Evolutionary conservation across 2,113 vertebrate genomes (phyloP).

Genomic region (Mesoclemmys tuberculata): DNA sequence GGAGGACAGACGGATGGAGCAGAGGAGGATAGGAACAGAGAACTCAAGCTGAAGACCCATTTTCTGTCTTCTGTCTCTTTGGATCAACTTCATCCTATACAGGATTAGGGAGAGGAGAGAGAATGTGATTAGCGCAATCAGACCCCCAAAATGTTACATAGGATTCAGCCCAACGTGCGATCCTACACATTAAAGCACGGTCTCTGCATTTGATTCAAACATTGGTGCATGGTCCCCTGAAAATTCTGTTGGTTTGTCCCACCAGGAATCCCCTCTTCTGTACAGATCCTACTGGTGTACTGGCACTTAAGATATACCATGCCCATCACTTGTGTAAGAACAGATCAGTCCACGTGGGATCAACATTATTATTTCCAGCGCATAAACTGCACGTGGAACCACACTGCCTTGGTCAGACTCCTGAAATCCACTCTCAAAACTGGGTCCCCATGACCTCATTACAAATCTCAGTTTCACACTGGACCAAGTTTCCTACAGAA

Average conservation of each 20-base stretch:
- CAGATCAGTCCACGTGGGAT: neutral
- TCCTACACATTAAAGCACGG: neutral
- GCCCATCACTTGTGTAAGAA: no score
- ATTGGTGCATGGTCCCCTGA: neutral
- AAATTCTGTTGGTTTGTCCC: neutral
- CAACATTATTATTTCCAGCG: rapidly evolving
- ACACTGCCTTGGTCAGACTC: neutral
- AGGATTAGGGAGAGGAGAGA: neutral
- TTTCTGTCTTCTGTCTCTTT: constrained; percentile 86
- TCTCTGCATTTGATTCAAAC: neutral
- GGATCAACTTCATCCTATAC: constrained; percentile 82
- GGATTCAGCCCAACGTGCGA: neutral
- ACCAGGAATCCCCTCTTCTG: neutral
- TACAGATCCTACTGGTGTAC: neutral
- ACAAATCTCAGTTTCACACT: neutral
- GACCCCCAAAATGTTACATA: no score
- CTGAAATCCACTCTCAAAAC: neutral
- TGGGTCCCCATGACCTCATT: neutral
- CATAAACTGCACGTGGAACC: neutral
- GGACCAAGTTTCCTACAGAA: neutral
- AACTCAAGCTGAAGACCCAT: constrained; percentile 81
- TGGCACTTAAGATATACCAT: neutral
- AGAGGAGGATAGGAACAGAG: constrained; percentile 24
- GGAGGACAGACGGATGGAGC: constrained; percentile 60
- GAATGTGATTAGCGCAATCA: neutral